phyloP scores from a whole-genome alignment of 2,888 invertebrate genomes.

The Tineola bisselliella region DNA sequence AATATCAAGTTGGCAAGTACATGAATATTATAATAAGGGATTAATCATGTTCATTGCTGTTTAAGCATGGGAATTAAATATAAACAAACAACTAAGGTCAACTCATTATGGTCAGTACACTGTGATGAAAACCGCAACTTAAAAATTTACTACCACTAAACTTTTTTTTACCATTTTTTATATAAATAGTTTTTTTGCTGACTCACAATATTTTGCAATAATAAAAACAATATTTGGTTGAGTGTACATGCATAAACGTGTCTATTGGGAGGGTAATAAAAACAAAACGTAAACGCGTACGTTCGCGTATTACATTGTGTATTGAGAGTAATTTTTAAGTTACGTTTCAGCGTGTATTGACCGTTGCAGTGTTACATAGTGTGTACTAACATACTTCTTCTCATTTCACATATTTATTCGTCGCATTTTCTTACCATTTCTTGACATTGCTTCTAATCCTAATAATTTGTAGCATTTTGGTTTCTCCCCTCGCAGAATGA shows the following conservation, averaged over 20 bases:
- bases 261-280: too few relatives aligned
- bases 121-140: not conserved
- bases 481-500: slow-evolving; percentile 39
- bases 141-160: too few relatives aligned
- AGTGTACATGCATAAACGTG: too few relatives aligned
- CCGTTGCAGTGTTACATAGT: slow-evolving; percentile 20
- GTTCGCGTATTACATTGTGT: too few relatives aligned
- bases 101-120: not conserved
- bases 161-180: too few relatives aligned
- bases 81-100: not conserved
- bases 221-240: too few relatives aligned
- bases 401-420: slow-evolving; percentile 26
- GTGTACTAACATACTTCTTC: slow-evolving; percentile 50
- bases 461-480: slow-evolving; percentile 52
- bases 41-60: not conserved
- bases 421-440: slow-evolving; percentile 34
- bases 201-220: too few relatives aligned
- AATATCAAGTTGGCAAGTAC: slow-evolving; percentile 6
- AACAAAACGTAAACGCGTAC: too few relatives aligned
- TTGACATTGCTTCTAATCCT: slow-evolving; percentile 52
- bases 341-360: too few relatives aligned
- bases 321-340: not conserved
- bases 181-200: too few relatives aligned
- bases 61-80: not conserved
- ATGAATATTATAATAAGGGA: not conserved